Conservation (phyloP, 2,888 invertebrate genomes). For the Xiphydria camelus region DNA sequence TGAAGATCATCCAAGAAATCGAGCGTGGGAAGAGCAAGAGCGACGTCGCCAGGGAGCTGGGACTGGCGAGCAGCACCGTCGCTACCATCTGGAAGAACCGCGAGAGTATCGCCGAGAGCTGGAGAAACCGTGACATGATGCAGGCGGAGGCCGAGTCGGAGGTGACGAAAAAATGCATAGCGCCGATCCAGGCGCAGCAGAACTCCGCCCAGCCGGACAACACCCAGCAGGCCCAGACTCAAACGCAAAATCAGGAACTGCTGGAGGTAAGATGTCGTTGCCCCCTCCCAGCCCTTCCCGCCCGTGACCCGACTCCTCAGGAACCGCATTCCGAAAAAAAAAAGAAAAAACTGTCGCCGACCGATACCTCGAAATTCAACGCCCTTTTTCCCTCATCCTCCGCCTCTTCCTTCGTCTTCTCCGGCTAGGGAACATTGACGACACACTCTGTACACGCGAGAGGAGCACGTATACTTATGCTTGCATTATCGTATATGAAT, state of each 20-base stretch:
- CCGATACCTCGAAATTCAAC: too few relatives aligned
- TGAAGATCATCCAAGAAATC: constrained; percentile 65
- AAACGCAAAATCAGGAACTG: constrained; percentile 55
- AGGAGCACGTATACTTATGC: too few relatives aligned
- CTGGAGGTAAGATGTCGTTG: constrained; percentile 57
- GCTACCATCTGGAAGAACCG: constrained; percentile 65
- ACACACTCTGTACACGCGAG: too few relatives aligned
- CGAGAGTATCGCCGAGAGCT: constrained; percentile 59
- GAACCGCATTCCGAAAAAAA: too few relatives aligned
- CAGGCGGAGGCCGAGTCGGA: constrained; percentile 30
- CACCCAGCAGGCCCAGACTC: constrained; percentile 52
- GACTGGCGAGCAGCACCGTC: constrained; percentile 63
- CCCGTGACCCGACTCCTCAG: too few relatives aligned
- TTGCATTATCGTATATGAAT: too few relatives aligned
- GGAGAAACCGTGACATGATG: constrained; percentile 56
- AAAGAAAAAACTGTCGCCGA: too few relatives aligned
- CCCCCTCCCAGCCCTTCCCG: neutral
- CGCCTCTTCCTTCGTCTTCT: too few relatives aligned
- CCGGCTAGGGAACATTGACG: too few relatives aligned
- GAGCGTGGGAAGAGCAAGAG: constrained; percentile 64
- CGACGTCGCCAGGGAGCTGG: constrained; percentile 63
- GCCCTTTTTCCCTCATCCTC: too few relatives aligned
- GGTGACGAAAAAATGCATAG: neutral
- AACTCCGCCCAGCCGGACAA: constrained; percentile 43
- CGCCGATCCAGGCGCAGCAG: constrained; percentile 9